Conservation (phyloP, 2,113 vertebrate species). For the Hoplias malabaricus region DNA sequence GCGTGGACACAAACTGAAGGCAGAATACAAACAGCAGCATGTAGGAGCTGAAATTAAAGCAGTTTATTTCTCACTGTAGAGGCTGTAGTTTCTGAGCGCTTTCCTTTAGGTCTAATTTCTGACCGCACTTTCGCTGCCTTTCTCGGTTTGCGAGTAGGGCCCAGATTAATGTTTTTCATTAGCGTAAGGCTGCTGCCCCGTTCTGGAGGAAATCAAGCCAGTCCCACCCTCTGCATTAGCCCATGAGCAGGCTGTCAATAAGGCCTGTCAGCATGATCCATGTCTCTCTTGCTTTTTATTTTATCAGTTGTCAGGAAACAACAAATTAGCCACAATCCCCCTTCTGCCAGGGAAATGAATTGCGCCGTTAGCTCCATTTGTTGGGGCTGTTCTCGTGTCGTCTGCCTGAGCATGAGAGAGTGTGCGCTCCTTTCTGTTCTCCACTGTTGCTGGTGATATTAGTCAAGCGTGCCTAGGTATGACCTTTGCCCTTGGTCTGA, state of each 20-base stretch:
- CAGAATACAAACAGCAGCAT: no score
- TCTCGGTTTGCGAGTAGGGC: slow-evolving; percentile 5
- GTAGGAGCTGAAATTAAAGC: no score
- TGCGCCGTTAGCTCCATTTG: not conserved
- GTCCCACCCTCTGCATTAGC: slow-evolving; percentile 6
- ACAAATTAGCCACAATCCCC: slow-evolving; percentile 5
- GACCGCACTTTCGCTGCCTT: not conserved
- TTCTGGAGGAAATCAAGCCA: slow-evolving; percentile 14
- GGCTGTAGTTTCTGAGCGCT: not conserved
- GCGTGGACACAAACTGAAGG: not conserved
- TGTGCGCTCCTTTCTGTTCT: not conserved
- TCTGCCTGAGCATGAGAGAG: not conserved
- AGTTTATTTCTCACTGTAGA: not conserved
- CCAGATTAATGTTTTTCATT: slow-evolving; percentile 37
- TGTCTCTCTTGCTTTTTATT: not conserved
- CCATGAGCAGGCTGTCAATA: slow-evolving; percentile 22
- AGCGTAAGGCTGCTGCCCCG: not conserved
- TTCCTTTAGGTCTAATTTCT: slow-evolving; percentile 1
- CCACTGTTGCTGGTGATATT: not conserved
- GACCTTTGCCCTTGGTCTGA: slow-evolving; percentile 5
- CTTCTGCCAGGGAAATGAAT: slow-evolving; percentile 4
- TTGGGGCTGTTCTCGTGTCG: not conserved
- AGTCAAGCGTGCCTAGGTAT: not conserved
- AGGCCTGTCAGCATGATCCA: slow-evolving; percentile 18
- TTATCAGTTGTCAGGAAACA: not conserved